Evolutionary conservation across 1,140 invertebrate genomes (phyloP), one percentile per base, ranked within the genome.

Genomic region (Drosophila pectinifera): DNA sequence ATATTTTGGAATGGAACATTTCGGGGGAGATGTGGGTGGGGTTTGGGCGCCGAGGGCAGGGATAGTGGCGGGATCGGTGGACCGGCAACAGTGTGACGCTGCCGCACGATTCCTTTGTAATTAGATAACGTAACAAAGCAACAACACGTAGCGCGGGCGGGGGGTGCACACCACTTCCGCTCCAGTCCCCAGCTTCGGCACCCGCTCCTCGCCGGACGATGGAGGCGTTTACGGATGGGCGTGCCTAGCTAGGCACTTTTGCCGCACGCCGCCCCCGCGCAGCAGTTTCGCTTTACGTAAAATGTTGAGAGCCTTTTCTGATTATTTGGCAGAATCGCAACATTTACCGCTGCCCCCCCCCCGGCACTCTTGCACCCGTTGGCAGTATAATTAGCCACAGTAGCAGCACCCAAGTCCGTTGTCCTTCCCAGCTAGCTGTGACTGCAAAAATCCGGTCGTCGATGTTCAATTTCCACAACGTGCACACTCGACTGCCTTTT

Each of bases 61-160:
- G 41, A 54, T 41, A 55, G 39, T 46, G 65, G 67, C 20, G 34
- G 42, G 67, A 38, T 56, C 63, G 67, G 49, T 70, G 65, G 68
- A 57, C 51, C 68, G 64, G 68, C 68, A 72, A 82, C 61, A 58
- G 82, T 78, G 73, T 67, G 78, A 70, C 78, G 61, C 51, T 78
- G 74, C 78, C 74, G 65, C 84, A 88, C 80, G 72, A 89, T 89
- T 89, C 84, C 85, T 89, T 89, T 84, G 84, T 89, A 89, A 89
- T 89, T 89, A 89, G 84, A 89, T 89, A 89, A 80, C 84, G 77
- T 75, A 80, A 80, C 84, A 89, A 62, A 72, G 80, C 83, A 89
- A 59, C 83, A 86, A 88, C 83, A 88, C 67, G 65, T 39, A 59
- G 57, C 73, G 1, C 0, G 22, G 11, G n/a, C n/a, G 1, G 24